phyloP scores from a whole-genome alignment of 2,797 vertebrate genomes.

The Cyclopterus lumpus region DNA sequence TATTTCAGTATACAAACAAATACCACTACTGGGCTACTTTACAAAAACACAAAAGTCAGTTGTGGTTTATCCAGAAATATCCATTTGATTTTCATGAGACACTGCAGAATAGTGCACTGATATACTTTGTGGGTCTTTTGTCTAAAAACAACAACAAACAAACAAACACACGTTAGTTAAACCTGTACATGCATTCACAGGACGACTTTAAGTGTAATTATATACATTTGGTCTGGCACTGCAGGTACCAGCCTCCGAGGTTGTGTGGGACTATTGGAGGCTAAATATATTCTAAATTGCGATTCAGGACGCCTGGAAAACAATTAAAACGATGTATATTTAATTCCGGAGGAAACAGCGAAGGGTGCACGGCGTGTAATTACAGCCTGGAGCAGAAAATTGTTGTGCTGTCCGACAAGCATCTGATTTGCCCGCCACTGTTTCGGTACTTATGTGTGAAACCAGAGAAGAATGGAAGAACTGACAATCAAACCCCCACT shows the following conservation, averaged over 20 bases:
- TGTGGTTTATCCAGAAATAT: not conserved
- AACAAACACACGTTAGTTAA: not conserved
- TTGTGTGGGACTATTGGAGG: not conserved
- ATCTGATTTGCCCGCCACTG: slow-evolving; percentile 70
- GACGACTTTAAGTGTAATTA: not conserved
- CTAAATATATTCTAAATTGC: not conserved
- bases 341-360: not conserved
- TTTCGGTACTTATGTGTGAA: slow-evolving; percentile 74
- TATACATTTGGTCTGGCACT: not conserved
- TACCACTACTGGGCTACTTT: not conserved
- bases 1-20: not conserved
- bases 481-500: not conserved
- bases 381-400: slow-evolving; percentile 67
- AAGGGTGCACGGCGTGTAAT: slow-evolving; percentile 53
- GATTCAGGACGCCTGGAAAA: not conserved
- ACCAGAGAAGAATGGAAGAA: slow-evolving; percentile 57
- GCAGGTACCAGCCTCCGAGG: not conserved
- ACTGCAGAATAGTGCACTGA: too few species aligned
- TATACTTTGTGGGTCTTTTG: not conserved
- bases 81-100: not conserved
- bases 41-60: not conserved
- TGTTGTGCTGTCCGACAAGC: slow-evolving; percentile 66
- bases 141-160: not conserved
- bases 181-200: not conserved
- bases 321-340: not conserved